Evolutionary conservation across 2,113 vertebrate species (phyloP).

Genomic region (Oryzias javanicus): DNA sequence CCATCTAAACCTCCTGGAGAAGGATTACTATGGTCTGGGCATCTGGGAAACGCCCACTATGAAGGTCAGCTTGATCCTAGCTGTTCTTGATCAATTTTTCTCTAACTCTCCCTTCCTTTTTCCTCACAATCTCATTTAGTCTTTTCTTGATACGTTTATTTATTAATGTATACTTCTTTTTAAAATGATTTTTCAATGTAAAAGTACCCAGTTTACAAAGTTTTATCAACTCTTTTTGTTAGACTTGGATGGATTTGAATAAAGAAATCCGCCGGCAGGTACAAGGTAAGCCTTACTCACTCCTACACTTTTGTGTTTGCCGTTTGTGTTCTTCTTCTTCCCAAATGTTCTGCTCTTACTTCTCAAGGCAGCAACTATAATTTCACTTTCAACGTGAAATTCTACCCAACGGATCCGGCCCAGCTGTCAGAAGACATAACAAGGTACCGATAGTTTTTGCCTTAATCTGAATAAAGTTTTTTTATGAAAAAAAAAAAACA

Average conservation of each 20-base stretch:
- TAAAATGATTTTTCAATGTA: too few species aligned
- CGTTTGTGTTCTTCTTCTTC: neutral
- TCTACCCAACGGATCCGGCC: constrained; percentile 91
- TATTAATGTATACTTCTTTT: too few species aligned
- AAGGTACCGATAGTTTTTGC: constrained; percentile 73
- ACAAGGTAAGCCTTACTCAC: constrained; percentile 79
- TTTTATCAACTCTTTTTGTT: constrained; percentile 28
- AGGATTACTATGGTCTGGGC: constrained; percentile 93
- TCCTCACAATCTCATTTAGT: too few species aligned
- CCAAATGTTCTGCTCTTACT: neutral
- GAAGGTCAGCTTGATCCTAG: constrained; percentile 74
- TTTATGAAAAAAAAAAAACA: too few species aligned
- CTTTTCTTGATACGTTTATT: too few species aligned
- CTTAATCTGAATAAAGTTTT: too few species aligned
- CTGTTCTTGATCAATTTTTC: too few species aligned
- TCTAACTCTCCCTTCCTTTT: too few species aligned
- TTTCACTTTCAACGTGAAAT: constrained; percentile 87
- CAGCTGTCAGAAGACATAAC: constrained; percentile 98
- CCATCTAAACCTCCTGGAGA: constrained; percentile 95
- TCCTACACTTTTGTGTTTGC: neutral
- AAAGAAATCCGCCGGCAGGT: constrained; percentile 95
- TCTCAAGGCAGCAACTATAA: constrained; percentile 69
- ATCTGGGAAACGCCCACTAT: constrained; percentile 84
- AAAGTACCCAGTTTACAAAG: neutral
- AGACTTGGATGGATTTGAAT: constrained; percentile 93